Base-by-base conservation (phyloP, 2,113 vertebrate species). In the Danionella cerebrum region DNA sequence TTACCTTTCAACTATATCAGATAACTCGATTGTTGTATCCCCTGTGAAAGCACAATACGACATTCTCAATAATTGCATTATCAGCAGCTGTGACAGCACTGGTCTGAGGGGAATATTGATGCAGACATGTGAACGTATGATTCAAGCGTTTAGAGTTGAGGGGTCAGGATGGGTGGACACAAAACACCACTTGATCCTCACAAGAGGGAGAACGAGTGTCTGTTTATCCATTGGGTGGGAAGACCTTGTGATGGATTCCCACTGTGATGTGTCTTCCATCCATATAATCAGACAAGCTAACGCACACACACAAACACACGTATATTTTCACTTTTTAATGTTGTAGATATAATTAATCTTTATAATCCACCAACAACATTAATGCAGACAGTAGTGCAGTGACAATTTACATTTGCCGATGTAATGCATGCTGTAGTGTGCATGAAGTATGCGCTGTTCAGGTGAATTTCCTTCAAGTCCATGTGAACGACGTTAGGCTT, bases 41-140 rank as follows among this genome's bases (percentile, higher is more conserved):
- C 27, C 31, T 18, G 2, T 8, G 18, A 10, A 54, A 27, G 19
- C 64, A 18, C 21, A 25, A 8, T 18, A 39, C 14, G 16, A n/a
- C 3, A 33, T 41, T 12, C 2, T 14, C 5, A 11, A 31, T 45
- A 24, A 50, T 52, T 18, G 19, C 25, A 39, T 58, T 58, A 39
- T 14, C 10, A 24, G 6, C 62, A 71, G 53, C 44, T 67, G 70
- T 39, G 65, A 29, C n/a, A 36, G 44, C 63, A 60, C 64, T 45
- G 59, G 63, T 25, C 64, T 24, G 36, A 35, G 18, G 55, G 70
- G 54, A 67, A 53, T 72, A 44, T 52, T 58, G 42, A 65, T 35
- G 24, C 54, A 24, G 52, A 58, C 18, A 24, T 11, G 31, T 41
- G 35, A 41, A 42, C 13, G n/a, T 4, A 22, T 67, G 53, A 51